These are phyloP conservation scores for Vollenhovia emeryi DNA, from an alignment of 1,140 invertebrate species.

Conservation along the genomic window DNA sequence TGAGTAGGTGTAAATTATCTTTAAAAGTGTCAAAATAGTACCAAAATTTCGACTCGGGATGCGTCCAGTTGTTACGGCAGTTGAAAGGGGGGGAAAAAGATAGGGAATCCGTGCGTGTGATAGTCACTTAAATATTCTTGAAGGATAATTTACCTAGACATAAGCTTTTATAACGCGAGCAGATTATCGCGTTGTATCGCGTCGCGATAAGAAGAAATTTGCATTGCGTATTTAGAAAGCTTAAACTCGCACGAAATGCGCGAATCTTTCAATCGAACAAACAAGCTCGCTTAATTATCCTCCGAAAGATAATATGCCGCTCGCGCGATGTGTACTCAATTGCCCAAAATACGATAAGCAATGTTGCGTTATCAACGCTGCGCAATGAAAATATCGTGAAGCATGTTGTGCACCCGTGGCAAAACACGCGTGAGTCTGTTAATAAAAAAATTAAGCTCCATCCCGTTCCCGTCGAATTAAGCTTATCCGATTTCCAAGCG, in stretches of 20 bases:
- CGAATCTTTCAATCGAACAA: constrained; percentile 23
- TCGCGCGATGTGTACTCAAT: constrained; percentile 23
- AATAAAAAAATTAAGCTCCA: neutral
- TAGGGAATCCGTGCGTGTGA: neutral
- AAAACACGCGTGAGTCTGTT: neutral
- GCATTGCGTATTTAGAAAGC: neutral
- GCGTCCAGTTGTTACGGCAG: neutral
- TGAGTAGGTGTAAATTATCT: too few relatives aligned
- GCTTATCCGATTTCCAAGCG: neutral
- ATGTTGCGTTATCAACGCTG: constrained; percentile 1
- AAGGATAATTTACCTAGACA: constrained; percentile 16
- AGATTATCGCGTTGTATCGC: neutral
- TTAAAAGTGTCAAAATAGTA: neutral
- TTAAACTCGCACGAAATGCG: neutral
- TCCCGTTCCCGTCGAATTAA: neutral
- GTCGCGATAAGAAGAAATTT: constrained; percentile 30
- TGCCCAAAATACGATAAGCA: constrained; percentile 34
- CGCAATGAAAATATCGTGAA: neutral
- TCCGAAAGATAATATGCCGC: constrained; percentile 15
- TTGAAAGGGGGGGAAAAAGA: neutral
- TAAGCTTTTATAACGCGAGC: too few relatives aligned
- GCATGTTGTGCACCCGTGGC: neutral
- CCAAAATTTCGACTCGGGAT: too few relatives aligned
- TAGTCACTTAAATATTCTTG: neutral
- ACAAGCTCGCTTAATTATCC: constrained; percentile 34